Conservation (phyloP, 2,797 vertebrate species). For the Falco peregrinus region DNA sequence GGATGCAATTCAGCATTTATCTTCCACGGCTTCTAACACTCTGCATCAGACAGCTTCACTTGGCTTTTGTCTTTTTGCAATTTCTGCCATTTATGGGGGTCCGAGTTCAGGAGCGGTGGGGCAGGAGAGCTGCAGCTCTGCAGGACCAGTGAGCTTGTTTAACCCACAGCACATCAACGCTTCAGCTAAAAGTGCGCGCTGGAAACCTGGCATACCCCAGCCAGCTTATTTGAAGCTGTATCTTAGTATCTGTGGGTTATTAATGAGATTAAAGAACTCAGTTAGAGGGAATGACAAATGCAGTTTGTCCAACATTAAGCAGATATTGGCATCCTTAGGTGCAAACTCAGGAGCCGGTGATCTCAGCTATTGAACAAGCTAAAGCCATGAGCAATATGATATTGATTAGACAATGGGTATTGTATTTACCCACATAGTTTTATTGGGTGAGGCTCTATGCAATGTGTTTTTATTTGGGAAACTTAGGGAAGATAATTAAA, state of each 20-base stretch:
- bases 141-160: neutral
- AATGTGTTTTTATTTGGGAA: constrained; percentile 54
- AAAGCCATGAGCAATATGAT: constrained; percentile 72
- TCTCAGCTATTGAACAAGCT: constrained; percentile 71
- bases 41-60: neutral
- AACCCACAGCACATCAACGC: neutral
- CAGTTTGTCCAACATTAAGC: constrained; percentile 67
- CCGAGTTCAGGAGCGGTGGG: neutral
- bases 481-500: constrained; percentile 61
- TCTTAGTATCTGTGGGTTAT: constrained; percentile 60
- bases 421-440: constrained; percentile 66
- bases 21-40: neutral
- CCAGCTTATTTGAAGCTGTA: neutral
- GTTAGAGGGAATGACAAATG: constrained; percentile 54
- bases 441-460: constrained; percentile 69
- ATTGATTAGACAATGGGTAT: constrained; percentile 76
- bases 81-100: neutral
- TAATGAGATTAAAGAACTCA: constrained; percentile 67
- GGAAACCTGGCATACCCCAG: neutral
- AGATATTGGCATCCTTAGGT: constrained; percentile 74
- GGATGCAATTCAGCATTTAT: too few species aligned
- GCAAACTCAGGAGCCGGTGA: constrained; percentile 58
- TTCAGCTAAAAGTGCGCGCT: neutral
- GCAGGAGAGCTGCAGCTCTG: neutral
- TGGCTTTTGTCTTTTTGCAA: neutral